Conservation (phyloP, 2,113 vertebrate species). For the Calonectris borealis region DNA sequence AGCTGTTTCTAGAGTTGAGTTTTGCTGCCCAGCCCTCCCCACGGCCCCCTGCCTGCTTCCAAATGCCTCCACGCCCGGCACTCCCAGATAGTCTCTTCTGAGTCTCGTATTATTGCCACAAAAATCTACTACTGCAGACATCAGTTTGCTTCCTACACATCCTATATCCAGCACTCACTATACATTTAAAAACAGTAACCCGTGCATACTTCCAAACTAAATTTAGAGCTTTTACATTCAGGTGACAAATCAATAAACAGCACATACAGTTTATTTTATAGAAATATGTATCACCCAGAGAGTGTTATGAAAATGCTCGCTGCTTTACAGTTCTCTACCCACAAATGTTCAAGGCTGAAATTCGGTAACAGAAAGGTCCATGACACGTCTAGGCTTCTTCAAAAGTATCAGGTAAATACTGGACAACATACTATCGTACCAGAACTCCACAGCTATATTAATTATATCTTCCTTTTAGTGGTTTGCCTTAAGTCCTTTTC, state of each 20-base stretch:
- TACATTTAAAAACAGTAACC: neutral
- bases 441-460: neutral
- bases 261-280: neutral
- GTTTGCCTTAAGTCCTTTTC: neutral
- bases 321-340: neutral
- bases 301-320: neutral
- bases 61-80: neutral
- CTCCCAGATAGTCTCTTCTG: neutral
- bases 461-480: neutral
- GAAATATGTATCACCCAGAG: neutral
- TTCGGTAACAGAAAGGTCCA: neutral
- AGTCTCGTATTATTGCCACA: neutral
- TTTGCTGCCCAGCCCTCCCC: neutral
- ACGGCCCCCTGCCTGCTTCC: neutral
- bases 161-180: neutral
- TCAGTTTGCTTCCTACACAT: neutral
- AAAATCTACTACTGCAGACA: slow-evolving; percentile 18
- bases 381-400: neutral
- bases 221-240: neutral
- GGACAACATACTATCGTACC: neutral
- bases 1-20: neutral
- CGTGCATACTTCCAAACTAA: neutral
- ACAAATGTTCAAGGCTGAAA: neutral
- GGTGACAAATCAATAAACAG: neutral
- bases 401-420: neutral